Evolutionary conservation across 2,797 vertebrate genomes (phyloP), one percentile per base, ranked within the genome.

Genomic region (Coregonus sp.): DNA sequence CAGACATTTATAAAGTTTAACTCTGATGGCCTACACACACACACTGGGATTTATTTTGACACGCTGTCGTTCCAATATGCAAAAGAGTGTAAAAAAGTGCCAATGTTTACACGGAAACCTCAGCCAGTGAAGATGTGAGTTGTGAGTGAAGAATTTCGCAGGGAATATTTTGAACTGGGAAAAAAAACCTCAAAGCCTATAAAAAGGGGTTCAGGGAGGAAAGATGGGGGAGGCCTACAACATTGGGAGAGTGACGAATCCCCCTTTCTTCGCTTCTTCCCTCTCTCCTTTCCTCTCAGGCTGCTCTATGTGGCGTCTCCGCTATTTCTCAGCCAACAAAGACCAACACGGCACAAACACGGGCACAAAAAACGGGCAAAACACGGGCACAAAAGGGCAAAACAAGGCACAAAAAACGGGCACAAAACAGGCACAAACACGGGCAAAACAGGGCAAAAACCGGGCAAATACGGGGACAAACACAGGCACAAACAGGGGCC

Each of bases 191-290:
- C 94, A 96, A 90, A 94, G 91, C 86, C 93, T 93, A 78, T 85
- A 92, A 91, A 81, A 83, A 84, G 81, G 82, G 90, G 96, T 95
- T 97, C 95, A 95, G 54, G 91, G 85, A 97, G 96, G 95, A 93
- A 82, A 96, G 89, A 87, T 94, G 95, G 95, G 92, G 91, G 80
- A 84, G 91, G 94, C 93, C 95, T 90, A 84, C 75, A 91, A 90
- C 86, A 89, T 74, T 92, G 87, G 91, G 91, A 92, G 91, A 91
- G 87, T 92, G 89, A 87, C 88, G 91, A 91, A n/a, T 47, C n/a
- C 40, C 11, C 40, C n/a, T n/a, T n/a, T 47, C 40, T 11, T 9
- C 40, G 82, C 37, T 86, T 79, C 70, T 76, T 81, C 77, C 31
- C 25, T 75, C 70, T 72, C 54, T 74, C 78, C 18, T 61, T 75